A percentile compares a stretch with the other conserved stretches of the same genome.
These are phyloP conservation scores for Cottus gobio DNA, from an alignment of 2,113 vertebrate species.

Conservation along the genomic window DNA sequence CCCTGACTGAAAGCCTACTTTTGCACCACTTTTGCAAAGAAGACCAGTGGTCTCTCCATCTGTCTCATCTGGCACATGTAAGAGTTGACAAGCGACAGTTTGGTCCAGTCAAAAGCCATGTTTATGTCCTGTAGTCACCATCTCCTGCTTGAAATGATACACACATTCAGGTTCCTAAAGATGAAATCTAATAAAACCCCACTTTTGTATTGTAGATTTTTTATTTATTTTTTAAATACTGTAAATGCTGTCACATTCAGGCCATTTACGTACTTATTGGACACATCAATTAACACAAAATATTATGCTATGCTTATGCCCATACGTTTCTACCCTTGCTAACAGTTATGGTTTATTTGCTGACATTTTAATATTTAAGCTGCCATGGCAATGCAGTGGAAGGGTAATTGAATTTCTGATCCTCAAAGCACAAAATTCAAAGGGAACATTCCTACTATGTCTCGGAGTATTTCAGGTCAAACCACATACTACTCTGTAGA, in stretches of 20 bases:
- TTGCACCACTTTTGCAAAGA: conserved; percentile 3
- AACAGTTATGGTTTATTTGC: conserved; percentile 6
- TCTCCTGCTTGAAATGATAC: conserved; percentile 10
- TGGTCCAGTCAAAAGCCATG: background rate
- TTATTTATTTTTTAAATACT: background rate
- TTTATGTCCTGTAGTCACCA: conserved; percentile 5
- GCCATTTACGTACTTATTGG: background rate
- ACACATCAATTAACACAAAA: background rate
- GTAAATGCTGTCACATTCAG: too few species aligned
- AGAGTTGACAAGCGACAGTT: conserved; percentile 5
- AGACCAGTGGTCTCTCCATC: conserved; percentile 6
- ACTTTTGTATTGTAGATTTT: background rate
- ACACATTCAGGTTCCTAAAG: background rate
- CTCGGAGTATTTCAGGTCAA: background rate
- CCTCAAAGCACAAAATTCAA: background rate
- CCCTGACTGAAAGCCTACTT: conserved; percentile 5
- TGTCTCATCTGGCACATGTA: conserved; percentile 35
- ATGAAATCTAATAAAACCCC: background rate
- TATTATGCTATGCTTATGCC: background rate
- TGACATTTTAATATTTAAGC: background rate
- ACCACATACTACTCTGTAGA: background rate
- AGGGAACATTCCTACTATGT: background rate
- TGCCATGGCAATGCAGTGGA: background rate
- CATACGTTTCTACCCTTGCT: background rate
- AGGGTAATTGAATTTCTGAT: background rate